Evolutionary conservation across 2,888 invertebrate genomes (phyloP), one percentile per base, ranked within the genome.

Genomic region (Lathronympha strigana): DNA sequence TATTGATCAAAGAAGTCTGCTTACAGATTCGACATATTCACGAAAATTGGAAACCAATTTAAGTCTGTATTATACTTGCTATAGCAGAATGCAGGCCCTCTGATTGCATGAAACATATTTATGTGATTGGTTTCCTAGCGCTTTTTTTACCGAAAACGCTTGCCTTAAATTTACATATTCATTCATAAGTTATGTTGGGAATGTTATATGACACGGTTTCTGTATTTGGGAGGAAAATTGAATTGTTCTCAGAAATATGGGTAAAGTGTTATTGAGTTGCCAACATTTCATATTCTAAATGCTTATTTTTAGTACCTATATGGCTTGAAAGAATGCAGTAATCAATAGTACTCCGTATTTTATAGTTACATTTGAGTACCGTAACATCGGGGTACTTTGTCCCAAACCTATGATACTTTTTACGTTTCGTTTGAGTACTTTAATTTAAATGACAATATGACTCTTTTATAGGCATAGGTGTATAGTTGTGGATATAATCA

Each of bases 71-170:
- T 33, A 13, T n/a, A 33, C 11, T 33, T 33, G 33, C 0, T 13
- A 6, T 33, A 11, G 13, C 13, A 33, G 33, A 55, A 49, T 49
- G 55, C 38, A 36, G 17, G 13, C 47, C 38, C 8, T 31, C 15
- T 45, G 45, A 53, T 40, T 55, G 21, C 38, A 21, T 47, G 53
- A 19, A 54, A 53, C 47, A 31, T 40, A 47, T 62, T 62, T 54
- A 54, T 25, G 36, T 54, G 25, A 54, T 55, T 55, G 47, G 21
- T 28, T 63, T 63, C 40, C 25, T 23, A 17, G 11, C 23, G 4
- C 21, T 31, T 25, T 25, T 40, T 17, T 45, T 8, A 4, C 11
- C 11, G 15, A 13, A 21, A 23, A 43, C 43, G 43, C 28, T 57
- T 25, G 28, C 51, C 19, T 21, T 51, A 19, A 13, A 33, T 51